phyloP scores from a whole-genome alignment of 2,113 vertebrate species.

The Varanus salvator region DNA sequence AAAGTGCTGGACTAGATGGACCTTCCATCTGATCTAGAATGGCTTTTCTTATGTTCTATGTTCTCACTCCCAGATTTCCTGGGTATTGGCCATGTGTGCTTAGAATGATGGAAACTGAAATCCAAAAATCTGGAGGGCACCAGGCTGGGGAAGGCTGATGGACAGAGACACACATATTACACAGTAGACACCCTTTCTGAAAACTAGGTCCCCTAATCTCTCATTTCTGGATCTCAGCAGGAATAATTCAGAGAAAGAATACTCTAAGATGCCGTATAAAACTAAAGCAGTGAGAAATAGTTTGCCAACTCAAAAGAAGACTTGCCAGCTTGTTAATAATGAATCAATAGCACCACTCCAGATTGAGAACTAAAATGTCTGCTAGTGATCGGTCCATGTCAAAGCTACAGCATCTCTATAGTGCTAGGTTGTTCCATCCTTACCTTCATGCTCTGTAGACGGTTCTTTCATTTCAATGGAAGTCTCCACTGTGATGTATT shows the following conservation, averaged over 20 bases:
- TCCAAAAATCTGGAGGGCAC: no score
- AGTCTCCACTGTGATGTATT: conserved; percentile 42
- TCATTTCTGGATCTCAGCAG: not conserved
- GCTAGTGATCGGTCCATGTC: not conserved
- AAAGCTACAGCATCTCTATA: not conserved
- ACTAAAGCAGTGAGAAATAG: not conserved
- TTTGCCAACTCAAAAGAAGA: not conserved
- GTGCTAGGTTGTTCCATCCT: not conserved
- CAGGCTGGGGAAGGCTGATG: no score
- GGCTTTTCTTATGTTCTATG: no score
- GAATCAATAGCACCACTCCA: conserved; percentile 7
- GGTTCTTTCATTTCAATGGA: conserved; percentile 25
- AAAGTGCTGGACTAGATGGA: no score
- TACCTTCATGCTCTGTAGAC: conserved; percentile 26
- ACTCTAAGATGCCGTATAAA: not conserved
- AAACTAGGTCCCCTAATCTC: not conserved
- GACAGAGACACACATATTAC: not conserved
- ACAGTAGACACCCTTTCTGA: not conserved
- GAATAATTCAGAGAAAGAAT: not conserved
- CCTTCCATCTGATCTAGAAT: no score
- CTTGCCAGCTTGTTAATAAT: not conserved
- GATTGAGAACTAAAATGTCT: not conserved
- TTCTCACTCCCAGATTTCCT: no score
- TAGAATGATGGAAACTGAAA: no score
- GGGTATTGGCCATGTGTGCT: no score